A percentile compares a stretch with the other conserved stretches of the same genome.
Conservation (phyloP, 2,113 vertebrate species). For the Cercopithecus mona region DNA sequence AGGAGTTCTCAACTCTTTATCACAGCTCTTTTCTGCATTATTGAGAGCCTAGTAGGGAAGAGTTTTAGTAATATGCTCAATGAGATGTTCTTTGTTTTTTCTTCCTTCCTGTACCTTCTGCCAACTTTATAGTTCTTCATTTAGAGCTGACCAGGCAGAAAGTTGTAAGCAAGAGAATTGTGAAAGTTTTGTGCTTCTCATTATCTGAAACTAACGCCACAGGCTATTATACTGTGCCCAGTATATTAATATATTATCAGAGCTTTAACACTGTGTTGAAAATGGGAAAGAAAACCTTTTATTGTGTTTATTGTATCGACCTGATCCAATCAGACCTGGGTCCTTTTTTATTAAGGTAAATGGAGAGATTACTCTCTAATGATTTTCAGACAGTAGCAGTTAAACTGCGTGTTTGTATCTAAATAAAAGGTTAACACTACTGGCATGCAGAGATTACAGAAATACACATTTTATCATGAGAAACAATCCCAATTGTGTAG, state of each 20-base stretch:
- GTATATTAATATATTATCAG: background rate
- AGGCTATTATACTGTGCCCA: background rate
- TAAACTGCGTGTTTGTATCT: constrained; percentile 27
- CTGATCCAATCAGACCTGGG: background rate
- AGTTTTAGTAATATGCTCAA: background rate
- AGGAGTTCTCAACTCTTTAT: background rate
- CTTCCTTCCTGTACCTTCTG: background rate
- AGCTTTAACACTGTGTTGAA: constrained; percentile 26
- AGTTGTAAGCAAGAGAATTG: constrained; percentile 6
- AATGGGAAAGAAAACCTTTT: constrained; percentile 50
- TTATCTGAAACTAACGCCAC: background rate
- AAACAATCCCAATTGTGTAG: constrained; percentile 40
- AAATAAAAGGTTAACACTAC: constrained; percentile 36
- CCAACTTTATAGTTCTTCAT: background rate
- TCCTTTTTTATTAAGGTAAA: constrained; percentile 30
- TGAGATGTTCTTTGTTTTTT: background rate
- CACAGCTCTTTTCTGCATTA: background rate
- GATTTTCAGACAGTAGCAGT: background rate
- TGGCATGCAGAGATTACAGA: constrained; percentile 45
- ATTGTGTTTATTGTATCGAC: constrained; percentile 11
- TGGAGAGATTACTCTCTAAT: constrained; percentile 39
- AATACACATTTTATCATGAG: constrained; percentile 61
- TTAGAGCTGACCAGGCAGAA: background rate
- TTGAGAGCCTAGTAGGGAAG: background rate
- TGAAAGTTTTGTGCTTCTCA: background rate